phyloP scores from a whole-genome alignment of 2,797 vertebrate genomes.

The Protonibea diacanthus region DNA sequence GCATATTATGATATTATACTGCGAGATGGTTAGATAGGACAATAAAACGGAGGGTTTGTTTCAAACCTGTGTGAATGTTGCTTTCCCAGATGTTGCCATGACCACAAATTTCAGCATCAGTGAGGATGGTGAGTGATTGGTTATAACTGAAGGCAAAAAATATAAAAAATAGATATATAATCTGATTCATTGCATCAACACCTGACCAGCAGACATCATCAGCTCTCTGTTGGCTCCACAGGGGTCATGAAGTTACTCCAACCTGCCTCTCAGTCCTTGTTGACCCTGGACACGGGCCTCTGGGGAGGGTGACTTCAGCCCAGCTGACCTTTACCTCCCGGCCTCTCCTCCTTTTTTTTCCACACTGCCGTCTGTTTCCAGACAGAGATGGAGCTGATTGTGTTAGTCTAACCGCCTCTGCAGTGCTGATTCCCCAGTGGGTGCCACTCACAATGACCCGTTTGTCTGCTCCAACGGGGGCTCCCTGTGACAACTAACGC shows the following conservation, averaged over 20 bases:
- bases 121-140: not conserved
- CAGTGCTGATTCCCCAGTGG: conserved; percentile 48
- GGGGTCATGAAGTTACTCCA: conserved; percentile 36
- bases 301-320: conserved; percentile 65
- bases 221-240: conserved; percentile 24
- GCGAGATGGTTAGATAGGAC: not conserved
- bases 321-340: conserved; percentile 65
- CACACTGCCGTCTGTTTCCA: conserved; percentile 57
- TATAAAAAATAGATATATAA: no score
- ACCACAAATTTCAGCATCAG: not conserved
- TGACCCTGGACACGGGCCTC: conserved; percentile 54
- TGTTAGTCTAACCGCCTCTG: conserved; percentile 61
- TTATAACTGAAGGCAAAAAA: not conserved
- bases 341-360: conserved; percentile 25
- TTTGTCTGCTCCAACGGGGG: conserved; percentile 54
- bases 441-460: conserved; percentile 60
- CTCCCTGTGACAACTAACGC: conserved; percentile 46
- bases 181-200: conserved; percentile 7
- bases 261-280: conserved; percentile 18
- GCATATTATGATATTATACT: not conserved
- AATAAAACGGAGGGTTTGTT: not conserved
- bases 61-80: not conserved
- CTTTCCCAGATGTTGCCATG: not conserved
- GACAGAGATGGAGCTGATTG: conserved; percentile 72
- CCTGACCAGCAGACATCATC: conserved; percentile 21